Base-by-base conservation (phyloP, 2,113 vertebrate genomes). In the Lethenteron camtschaticum region DNA sequence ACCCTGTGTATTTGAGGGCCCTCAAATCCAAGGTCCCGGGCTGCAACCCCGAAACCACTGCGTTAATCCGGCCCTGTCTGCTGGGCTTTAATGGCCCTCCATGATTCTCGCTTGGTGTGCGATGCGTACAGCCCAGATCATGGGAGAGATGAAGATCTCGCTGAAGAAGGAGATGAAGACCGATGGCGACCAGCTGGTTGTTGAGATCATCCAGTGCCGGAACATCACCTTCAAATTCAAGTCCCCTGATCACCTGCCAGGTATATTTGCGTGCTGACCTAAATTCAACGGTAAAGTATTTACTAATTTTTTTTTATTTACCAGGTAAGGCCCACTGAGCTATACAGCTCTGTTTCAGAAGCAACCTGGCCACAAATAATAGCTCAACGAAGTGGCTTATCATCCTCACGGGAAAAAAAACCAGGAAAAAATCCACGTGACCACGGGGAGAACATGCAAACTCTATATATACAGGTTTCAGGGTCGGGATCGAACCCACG, bases 211-310 rank as follows among this genome's bases (percentile, higher is more conserved):
- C 73, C 94, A 99, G 68, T 99, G 94, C 79, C 87, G 94, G 78
- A 99, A 99, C 78, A 99, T 99, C 74, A 99, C 94, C 70, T 96
- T 96, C 79, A 99, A 96, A 78, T 99, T 99, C 81, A 99, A 99
- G 81, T 95, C 90, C 76, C 90, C 94, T 14, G 94, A 99, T 79
- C 92, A 99, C 76, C 84, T 99, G 69, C 94, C 94, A 87, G 94
- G 92, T 96, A 81, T 75, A 20, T 70, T 70, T 57, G 58, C 71
- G 56, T 16, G 7, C 41, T 41, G 3, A 41, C 41, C 41, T 41
- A 41, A 41, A 41, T 41, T 41, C 5, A 41, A 41, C 41, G 41
- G 41, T 1, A 41, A 41, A 41, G 41, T 41, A 41, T 41, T 41
- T 41, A 41, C 41, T 41, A 41, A 41, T 6, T 41, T 41, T 41